phyloP scores from a whole-genome alignment of 2,113 vertebrate species.

The Corythaeola cristata region DNA sequence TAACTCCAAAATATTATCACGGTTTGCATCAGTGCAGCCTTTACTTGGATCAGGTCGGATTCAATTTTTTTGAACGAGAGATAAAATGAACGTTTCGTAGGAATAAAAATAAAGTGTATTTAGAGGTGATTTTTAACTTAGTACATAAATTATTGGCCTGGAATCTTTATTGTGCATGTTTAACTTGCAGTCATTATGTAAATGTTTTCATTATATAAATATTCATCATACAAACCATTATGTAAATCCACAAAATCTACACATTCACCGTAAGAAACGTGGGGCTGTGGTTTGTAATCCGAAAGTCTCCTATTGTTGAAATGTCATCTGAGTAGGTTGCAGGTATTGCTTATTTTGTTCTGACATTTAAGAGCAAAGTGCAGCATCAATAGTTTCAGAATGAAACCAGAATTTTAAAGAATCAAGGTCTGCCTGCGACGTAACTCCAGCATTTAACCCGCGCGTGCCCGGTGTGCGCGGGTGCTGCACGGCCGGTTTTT shows the following conservation, averaged over 20 bases:
- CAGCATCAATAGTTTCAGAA: constrained; percentile 30
- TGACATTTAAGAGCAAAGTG: constrained; percentile 61
- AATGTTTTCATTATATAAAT: constrained; percentile 72
- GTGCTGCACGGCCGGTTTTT: background rate
- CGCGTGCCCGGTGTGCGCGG: background rate
- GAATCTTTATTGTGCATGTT: constrained; percentile 66
- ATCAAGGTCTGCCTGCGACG: background rate
- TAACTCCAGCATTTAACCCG: background rate
- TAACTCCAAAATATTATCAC: background rate
- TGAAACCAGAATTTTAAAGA: constrained; percentile 11
- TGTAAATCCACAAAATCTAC: constrained; percentile 67
- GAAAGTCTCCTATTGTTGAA: constrained; percentile 62
- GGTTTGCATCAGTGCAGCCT: constrained; percentile 21
- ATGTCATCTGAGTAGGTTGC: constrained; percentile 70
- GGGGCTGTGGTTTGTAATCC: constrained; percentile 35
- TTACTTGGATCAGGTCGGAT: background rate
- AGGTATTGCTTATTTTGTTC: constrained; percentile 69
- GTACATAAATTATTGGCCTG: constrained; percentile 65
- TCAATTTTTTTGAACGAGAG: constrained; percentile 22
- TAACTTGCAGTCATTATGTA: constrained; percentile 68
- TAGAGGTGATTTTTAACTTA: constrained; percentile 64
- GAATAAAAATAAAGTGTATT: constrained; percentile 59
- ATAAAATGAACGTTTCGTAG: constrained; percentile 49
- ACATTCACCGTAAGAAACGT: background rate
- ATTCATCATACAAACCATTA: constrained; percentile 68